Base-by-base conservation (phyloP, 2,113 vertebrate genomes). In the Psettodes erumei region DNA sequence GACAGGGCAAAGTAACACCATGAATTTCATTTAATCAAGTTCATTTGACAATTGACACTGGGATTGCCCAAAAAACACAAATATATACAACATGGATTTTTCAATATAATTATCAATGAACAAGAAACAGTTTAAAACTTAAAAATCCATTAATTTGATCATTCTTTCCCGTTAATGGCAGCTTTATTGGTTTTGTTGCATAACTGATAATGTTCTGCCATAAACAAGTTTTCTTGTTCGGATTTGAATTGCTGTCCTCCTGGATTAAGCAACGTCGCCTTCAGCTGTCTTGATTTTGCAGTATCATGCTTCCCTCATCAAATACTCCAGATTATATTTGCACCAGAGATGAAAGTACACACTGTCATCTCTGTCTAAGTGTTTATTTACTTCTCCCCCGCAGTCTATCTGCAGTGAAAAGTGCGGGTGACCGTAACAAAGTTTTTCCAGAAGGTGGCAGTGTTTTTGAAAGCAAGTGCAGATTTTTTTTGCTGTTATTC, bases 361-460 rank as follows among this genome's bases (percentile, higher is more conserved):
- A n/a, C 21, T 15, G 18, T 19, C 23, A 45, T 70, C 27, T n/a
- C n/a, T n/a, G n/a, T 33, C 0, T 19, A 33, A 7, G 28, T 45
- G 21, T 25, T 37, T 38, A 21, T 61, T 28, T 68, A 33, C 15
- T 0, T 33, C 21, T 28, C 27, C 32, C 19, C 8, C 42, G 4
- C 5, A 19, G 35, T n/a, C 40, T 35, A 32, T 42, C 5, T 30
- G 1, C 15, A 65, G 12, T 45, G 1, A 30, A 12, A 28, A 54
- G 27, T 30, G 25, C 19, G n/a, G 4, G 6, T 5, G 9, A 50
- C 50, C 16, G 12, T 16, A 61, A 25, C 21, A 66, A 8, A 9
- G 3, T 19, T 35, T 62, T 10, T 56, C 77, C 71, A 68, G 11
- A n/a, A 3, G 30, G 35, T 63, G 77, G 82, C 54, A 65, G 73